These are phyloP conservation scores for Zalophus californianus DNA, from an alignment of 2,797 vertebrate genomes.

Conservation along the genomic window DNA sequence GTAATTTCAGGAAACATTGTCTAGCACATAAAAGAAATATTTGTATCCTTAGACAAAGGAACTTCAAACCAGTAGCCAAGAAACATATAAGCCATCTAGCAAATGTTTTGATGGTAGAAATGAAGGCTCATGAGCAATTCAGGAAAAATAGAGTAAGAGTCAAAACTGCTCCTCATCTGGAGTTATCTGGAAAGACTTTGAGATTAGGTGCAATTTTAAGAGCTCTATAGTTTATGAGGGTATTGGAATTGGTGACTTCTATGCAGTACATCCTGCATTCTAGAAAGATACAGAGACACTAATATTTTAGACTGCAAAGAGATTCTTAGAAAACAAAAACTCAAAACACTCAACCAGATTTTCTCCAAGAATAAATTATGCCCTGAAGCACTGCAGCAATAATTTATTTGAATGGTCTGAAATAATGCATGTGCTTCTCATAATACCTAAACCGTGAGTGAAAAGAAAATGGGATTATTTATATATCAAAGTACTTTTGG, in stretches of 20 bases:
- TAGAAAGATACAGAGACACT: not conserved
- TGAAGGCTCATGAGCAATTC: not conserved
- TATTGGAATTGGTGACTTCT: not conserved
- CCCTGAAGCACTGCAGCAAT: not conserved
- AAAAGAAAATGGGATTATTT: not conserved
- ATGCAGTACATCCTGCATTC: not conserved
- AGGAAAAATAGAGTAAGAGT: not conserved
- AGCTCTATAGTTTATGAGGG: not conserved
- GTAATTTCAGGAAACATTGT: conserved; percentile 31
- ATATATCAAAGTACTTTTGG: not conserved
- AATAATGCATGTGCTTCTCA: not conserved
- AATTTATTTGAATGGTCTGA: not conserved
- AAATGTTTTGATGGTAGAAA: not conserved
- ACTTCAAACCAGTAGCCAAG: not conserved
- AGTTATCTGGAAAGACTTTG: not conserved
- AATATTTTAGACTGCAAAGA: not conserved
- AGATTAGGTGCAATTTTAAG: not conserved
- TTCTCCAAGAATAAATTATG: conserved; percentile 26
- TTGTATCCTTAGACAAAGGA: not conserved
- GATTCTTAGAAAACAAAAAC: not conserved
- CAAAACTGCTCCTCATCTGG: not conserved
- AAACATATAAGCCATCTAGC: not conserved
- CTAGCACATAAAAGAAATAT: not conserved
- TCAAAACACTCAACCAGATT: conserved; percentile 6
- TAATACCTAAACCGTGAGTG: not conserved